phyloP scores from a whole-genome alignment of 2,113 vertebrate species.

The Leptosomus discolor region DNA sequence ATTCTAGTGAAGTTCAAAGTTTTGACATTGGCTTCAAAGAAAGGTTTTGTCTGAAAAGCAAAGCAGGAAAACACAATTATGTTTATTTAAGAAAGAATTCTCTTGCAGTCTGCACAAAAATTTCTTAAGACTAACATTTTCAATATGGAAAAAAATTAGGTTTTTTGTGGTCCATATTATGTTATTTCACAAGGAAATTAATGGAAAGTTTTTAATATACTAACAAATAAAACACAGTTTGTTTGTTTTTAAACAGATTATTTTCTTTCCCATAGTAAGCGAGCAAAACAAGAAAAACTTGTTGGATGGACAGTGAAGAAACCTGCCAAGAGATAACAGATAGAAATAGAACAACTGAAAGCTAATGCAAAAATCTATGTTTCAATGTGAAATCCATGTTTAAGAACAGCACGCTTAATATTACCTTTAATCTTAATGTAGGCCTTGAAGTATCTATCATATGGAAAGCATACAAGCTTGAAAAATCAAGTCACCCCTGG shows the following conservation, averaged over 20 bases:
- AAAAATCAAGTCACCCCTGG: not conserved
- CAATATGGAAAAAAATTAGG: not conserved
- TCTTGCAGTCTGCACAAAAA: not conserved
- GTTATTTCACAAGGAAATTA: not conserved
- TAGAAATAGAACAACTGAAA: not conserved
- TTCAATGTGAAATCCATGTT: not conserved
- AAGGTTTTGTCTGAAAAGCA: no score
- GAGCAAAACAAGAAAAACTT: not conserved
- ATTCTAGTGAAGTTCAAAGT: not conserved
- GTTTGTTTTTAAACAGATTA: not conserved
- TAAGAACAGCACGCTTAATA: not conserved
- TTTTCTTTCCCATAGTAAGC: not conserved
- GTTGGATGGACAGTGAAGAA: not conserved
- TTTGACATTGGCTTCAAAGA: not conserved
- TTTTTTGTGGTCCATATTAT: not conserved
- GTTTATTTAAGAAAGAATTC: not conserved
- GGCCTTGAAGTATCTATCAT: not conserved
- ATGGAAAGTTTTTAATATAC: not conserved
- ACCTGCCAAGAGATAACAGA: not conserved
- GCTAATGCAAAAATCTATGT: not conserved
- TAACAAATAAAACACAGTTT: not conserved
- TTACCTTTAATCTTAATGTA: not conserved
- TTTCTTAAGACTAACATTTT: not conserved
- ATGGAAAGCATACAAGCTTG: not conserved
- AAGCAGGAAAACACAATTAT: no score